Percentiles rank a stretch among this genome's conserved stretches.
Evolutionary conservation across 2,113 vertebrate genomes (phyloP).

Genomic region (Anthoscopus minutus): DNA sequence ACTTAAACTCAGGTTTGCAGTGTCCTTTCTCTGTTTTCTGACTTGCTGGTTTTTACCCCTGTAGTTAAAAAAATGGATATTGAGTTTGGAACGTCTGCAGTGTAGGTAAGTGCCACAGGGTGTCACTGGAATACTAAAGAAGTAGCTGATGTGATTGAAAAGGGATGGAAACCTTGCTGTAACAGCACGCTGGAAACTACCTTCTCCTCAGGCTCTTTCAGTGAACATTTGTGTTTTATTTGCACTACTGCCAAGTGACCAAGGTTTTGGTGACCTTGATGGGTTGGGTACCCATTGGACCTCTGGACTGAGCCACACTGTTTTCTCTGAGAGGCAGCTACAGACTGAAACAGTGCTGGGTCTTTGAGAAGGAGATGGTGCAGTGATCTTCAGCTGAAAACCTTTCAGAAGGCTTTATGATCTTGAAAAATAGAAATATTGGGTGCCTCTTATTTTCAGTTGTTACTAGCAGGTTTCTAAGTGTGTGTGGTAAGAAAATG

Average conservation of each 20-base stretch:
- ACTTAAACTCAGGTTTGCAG: accelerated
- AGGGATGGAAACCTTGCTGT: background rate
- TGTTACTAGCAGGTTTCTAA: background rate
- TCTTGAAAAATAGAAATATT: background rate
- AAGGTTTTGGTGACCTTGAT: background rate
- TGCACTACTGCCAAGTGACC: background rate
- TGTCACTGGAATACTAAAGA: conserved; percentile 30
- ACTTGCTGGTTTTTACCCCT: background rate
- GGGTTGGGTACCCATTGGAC: background rate
- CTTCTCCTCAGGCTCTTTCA: background rate
- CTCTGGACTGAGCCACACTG: background rate
- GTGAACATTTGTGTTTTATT: background rate
- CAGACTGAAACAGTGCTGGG: background rate
- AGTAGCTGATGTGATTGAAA: background rate
- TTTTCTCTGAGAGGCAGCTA: background rate
- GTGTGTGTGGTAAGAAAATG: background rate
- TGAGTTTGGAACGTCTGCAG: background rate
- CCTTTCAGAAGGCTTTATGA: background rate
- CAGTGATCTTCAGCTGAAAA: background rate
- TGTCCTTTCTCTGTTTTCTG: background rate
- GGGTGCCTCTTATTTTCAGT: background rate
- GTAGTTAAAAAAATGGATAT: accelerated
- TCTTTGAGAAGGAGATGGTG: background rate
- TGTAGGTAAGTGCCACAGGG: background rate
- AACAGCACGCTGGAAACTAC: background rate